Evolutionary conservation across 37 sponge, comb jelly and placozoan genomes (phyloP), one percentile per base, ranked within the genome.

Genomic region (Chondrosia reniformis): DNA sequence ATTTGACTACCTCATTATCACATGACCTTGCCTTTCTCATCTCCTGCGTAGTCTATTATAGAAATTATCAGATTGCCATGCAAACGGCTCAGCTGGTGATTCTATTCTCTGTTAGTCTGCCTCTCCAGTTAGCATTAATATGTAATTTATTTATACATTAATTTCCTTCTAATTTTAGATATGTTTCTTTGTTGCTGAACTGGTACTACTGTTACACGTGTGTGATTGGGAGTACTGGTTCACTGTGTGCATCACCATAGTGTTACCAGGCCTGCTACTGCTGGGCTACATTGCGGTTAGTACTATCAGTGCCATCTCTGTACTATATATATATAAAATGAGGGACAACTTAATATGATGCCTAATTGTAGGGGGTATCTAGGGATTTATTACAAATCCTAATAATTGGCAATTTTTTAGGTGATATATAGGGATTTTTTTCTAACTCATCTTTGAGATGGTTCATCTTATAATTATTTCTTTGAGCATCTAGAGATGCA

Each of bases 251-350:
- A 41, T 69, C 8, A 69, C 42, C 42, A 22, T 7, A 8, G 67
- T 34, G 19, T 31, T 12, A 8, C 67, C 67, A 66, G 9, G 39
- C 22, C 8, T 31, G 2, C 72, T 69, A 1, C 43, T 69, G 41
- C 4, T 69, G 2, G 72, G 72, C 4, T 69, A 69, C 41, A 69
- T 69, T 10, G 72, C 72, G 42, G 72, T 69, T 41, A 34, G 72
- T 59, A 30, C n/a, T n/a, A n/a, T n/a, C n/a, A n/a, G n/a, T n/a
- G n/a, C n/a, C n/a, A n/a, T n/a, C n/a, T n/a, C n/a, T n/a, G n/a
- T n/a, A n/a, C n/a, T n/a, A n/a, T n/a, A n/a, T n/a, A n/a, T n/a
- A n/a, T n/a, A n/a, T n/a, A n/a, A n/a, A n/a, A n/a, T n/a, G n/a
- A n/a, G n/a, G n/a, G n/a, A n/a, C n/a, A n/a, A n/a, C n/a, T n/a